Evolutionary conservation across 2,113 vertebrate species (phyloP), one percentile per base, ranked within the genome.

Genomic region (Plectropomus leopardus): DNA sequence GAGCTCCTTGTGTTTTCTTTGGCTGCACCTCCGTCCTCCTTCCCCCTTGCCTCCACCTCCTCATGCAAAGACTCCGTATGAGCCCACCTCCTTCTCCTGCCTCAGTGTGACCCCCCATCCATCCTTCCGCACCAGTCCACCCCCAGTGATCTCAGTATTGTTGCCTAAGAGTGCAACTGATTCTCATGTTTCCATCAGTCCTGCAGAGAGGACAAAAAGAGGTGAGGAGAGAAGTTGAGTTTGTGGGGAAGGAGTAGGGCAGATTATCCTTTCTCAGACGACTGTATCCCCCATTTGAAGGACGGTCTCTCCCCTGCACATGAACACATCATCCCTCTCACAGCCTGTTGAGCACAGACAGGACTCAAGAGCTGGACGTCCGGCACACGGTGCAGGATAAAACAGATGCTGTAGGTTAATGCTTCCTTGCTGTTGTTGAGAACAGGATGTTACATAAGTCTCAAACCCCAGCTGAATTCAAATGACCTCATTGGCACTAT

Each of bases 1-100:
- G 72, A 86, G 69, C 67, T 73, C 71, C 54, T 71, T 66, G 68
- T 86, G 82, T 91, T 91, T 91, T 67, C 76, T 87, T 87, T 88
- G 87, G 85, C 86, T 51, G 13, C 28, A 45, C 50, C 66, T 60
- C 71, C 48, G 53, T 24, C 26, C 32, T 54, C 51, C 11, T 8
- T 34, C 74, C 47, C 40, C 51, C 11, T 8, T 34, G 70, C 47
- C 40, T 50, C 72, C 72, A 55, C 61, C 79, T 70, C 73, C 36
- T 24, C 63, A 61, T 50, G 50, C 34, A 32, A 69, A 54, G 34
- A 19, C 61, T n/a, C 32, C 3, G 6, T 72, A 54, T 48, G 45
- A 53, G 55, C 36, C 48, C 55, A 69, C 30, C 28, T 30, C 51
- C 69, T 64, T 15, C 32, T 53, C 44, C 78, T 65, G 66, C 51